phyloP scores from a whole-genome alignment of 2,888 invertebrate species.

The Sipha maydis region DNA sequence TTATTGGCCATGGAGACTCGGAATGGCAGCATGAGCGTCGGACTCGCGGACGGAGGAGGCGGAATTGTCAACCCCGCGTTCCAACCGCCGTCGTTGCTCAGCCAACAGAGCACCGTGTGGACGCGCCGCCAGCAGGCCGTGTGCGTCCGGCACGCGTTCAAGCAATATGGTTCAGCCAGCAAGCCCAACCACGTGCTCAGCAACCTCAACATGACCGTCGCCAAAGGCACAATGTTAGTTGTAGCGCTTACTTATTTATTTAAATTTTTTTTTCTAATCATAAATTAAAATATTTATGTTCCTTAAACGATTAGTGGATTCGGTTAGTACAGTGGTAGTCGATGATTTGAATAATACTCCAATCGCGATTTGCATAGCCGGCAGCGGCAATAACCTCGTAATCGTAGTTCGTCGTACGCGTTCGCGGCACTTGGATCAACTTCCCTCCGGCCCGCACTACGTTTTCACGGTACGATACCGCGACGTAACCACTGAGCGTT shows the following conservation, averaged over 20 bases:
- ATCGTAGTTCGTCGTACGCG: background rate
- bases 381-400: background rate
- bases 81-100: conserved; percentile 64
- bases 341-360: too few species aligned
- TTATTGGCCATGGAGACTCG: conserved; percentile 64
- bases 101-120: conserved; percentile 72
- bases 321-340: too few species aligned
- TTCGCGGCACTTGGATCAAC: background rate
- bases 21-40: conserved; percentile 58
- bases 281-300: too few species aligned
- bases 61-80: conserved; percentile 64
- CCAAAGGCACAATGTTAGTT: conserved; percentile 93
- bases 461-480: background rate
- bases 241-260: background rate
- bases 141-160: conserved; percentile 86
- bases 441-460: background rate
- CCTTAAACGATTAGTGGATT: too few species aligned
- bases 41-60: conserved; percentile 61
- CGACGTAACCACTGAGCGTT: background rate
- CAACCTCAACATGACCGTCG: conserved; percentile 92
- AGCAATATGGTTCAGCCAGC: conserved; percentile 88
- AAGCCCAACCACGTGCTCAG: conserved; percentile 87
- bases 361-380: background rate
- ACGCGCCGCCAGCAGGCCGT: conserved; percentile 85
- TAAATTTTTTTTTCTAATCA: too few species aligned